phyloP scores from a whole-genome alignment of 2,113 vertebrate genomes.

The Bubo bubo region DNA sequence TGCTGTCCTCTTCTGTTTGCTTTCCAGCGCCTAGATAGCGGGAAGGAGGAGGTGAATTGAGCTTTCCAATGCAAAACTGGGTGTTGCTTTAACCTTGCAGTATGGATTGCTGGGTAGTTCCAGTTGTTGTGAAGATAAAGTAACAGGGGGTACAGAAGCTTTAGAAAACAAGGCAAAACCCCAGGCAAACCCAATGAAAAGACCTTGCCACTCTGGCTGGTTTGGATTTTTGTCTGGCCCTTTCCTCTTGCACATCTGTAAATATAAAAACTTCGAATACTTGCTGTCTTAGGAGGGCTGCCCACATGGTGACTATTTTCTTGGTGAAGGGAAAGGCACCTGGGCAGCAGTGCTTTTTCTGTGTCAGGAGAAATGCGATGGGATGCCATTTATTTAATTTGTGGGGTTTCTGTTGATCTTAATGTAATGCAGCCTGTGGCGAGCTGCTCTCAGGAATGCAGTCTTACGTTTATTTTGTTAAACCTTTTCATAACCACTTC shows the following conservation, averaged over 20 bases:
- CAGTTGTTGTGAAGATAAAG: background rate
- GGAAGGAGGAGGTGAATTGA: background rate
- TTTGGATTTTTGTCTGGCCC: background rate
- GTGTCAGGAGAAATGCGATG: background rate
- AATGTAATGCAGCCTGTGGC: background rate
- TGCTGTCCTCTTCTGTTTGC: background rate
- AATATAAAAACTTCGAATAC: background rate
- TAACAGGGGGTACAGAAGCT: background rate
- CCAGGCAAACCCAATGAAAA: background rate
- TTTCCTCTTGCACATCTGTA: background rate
- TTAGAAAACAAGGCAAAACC: background rate
- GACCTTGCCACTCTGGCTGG: background rate
- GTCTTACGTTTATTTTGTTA: background rate
- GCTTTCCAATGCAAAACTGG: background rate
- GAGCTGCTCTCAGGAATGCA: background rate
- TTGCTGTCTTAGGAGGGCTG: background rate
- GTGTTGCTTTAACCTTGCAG: background rate
- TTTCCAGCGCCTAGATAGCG: background rate
- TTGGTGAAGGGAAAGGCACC: background rate
- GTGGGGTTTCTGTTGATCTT: background rate
- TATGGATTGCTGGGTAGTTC: background rate
- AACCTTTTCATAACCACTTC: rapidly evolving
- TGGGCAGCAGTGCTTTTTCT: background rate
- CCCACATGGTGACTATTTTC: background rate
- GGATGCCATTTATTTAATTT: background rate